These are phyloP conservation scores for Phoenoteleia sp. DNA, from an alignment of 2,888 invertebrate genomes.

Conservation along the genomic window DNA sequence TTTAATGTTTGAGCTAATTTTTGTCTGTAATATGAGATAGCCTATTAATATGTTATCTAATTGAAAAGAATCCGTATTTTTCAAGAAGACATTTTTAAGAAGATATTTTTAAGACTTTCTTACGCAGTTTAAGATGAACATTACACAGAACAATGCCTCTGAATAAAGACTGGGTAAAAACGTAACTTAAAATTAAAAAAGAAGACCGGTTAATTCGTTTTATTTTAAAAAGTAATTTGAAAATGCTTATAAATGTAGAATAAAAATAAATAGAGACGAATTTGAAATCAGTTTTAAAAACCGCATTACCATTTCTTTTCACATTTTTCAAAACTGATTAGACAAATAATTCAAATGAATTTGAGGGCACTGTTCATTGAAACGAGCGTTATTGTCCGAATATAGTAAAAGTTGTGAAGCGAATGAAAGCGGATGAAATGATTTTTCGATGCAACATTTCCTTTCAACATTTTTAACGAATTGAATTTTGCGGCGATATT, in stretches of 20 bases:
- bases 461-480: constrained; percentile 14
- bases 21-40: too few relatives aligned
- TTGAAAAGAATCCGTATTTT: too few relatives aligned
- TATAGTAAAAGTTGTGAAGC: constrained; percentile 12
- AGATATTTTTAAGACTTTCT: too few relatives aligned
- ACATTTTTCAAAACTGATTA: constrained; percentile 11
- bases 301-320: neutral
- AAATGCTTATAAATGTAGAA: neutral
- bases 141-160: too few relatives aligned
- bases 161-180: constrained; percentile 45
- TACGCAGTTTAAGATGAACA: too few relatives aligned
- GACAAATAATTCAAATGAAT: constrained; percentile 2
- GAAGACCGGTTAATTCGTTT: constrained; percentile 43
- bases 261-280: too few relatives aligned
- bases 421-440: neutral
- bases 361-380: neutral
- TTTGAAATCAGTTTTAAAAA: neutral
- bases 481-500: constrained; percentile 13
- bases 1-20: too few relatives aligned
- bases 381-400: neutral
- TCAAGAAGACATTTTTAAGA: too few relatives aligned
- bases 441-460: constrained; percentile 8
- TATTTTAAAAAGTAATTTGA: too few relatives aligned
- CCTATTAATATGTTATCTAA: too few relatives aligned
- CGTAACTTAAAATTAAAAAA: constrained; percentile 39